Base-by-base conservation (phyloP, 2,888 invertebrate genomes). In the Lepidocyrtinus sp. region DNA sequence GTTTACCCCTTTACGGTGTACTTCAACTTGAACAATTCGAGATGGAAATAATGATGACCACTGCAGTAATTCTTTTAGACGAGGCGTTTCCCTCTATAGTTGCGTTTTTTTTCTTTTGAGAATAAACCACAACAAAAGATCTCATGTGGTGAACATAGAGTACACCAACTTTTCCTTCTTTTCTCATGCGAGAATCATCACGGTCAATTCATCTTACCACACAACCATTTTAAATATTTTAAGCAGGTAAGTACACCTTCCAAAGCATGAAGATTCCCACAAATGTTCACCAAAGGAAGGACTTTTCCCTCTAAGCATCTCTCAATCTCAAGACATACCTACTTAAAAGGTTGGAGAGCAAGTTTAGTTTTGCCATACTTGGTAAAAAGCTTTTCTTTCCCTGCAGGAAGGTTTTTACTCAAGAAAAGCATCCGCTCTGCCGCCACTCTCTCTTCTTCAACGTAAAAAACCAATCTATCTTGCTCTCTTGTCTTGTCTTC, bases 41-140 rank as follows among this genome's bases (percentile, higher is more conserved):
- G 59, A 59, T 59, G 59, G 59, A 59, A 59, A 59, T 59, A 21
- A 71, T 61, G 71, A 77, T 77, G 71, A 71, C 77, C 77, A 77
- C 71, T 77, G 59, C 59, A 72, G 65, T 77, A 77, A 77, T 65
- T 76, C 68, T 70, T 68, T 65, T 55, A 65, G 77, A 71, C 71
- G 77, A 72, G 77, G 65, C 71, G 59, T 59, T 59, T 59, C 59
- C 59, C 59, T 22, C 55, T 59, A 21, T 59, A n/a, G 19, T 59
- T 22, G 59, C 5, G 36, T 36, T 36, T 36, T 36, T 36, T 36
- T 36, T 36, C 36, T 36, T 36, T 59, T 65, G 71, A 72, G 67
- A 71, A 70, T 21, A 59, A 72, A 72, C 77, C 77, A 77, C 77
- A 77, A 77, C 77, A 77, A 72, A 59, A 77, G 77, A 71, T 71